Percentiles rank a stretch among this genome's conserved stretches.
These are phyloP conservation scores for Pentamera pediparva DNA, from an alignment of 53 echinoderm and acorn worm genomes.

Conservation along the genomic window DNA sequence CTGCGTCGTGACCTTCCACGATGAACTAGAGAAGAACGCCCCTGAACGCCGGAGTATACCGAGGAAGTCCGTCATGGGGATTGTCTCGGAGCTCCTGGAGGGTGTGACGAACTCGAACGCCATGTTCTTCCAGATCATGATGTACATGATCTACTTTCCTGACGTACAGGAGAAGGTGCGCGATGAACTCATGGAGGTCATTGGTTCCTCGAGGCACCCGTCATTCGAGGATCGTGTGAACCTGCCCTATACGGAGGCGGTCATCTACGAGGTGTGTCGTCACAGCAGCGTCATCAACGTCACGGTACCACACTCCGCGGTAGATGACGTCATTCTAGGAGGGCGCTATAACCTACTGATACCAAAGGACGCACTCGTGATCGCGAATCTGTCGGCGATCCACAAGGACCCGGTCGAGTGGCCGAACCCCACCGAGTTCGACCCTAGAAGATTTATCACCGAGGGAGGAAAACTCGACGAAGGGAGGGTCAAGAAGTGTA, in stretches of 20 bases:
- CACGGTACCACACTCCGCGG: background rate
- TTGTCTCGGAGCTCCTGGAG: background rate
- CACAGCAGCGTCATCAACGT: constrained; percentile 8
- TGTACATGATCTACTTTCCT: constrained; percentile 22
- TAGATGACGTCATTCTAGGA: background rate
- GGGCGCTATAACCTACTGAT: background rate
- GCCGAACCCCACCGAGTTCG: background rate
- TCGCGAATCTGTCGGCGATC: background rate
- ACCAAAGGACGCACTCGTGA: background rate
- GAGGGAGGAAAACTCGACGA: background rate
- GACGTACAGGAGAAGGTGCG: constrained; percentile 19
- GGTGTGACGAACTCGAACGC: background rate
- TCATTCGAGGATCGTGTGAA: background rate
- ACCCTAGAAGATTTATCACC: background rate
- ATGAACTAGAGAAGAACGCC: background rate
- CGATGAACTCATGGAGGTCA: background rate
- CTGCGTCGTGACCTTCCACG: constrained; percentile 14
- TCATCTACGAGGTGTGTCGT: constrained; percentile 15
- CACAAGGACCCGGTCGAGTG: constrained; percentile 4
- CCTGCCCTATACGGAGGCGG: background rate
- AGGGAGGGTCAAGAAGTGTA: background rate
- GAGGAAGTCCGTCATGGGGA: background rate
- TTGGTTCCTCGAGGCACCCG: background rate
- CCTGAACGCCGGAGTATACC: background rate
- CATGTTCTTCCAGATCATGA: background rate